Evolutionary conservation across 2,113 vertebrate genomes (phyloP).

Genomic region (Brachionichthys hirsutus): DNA sequence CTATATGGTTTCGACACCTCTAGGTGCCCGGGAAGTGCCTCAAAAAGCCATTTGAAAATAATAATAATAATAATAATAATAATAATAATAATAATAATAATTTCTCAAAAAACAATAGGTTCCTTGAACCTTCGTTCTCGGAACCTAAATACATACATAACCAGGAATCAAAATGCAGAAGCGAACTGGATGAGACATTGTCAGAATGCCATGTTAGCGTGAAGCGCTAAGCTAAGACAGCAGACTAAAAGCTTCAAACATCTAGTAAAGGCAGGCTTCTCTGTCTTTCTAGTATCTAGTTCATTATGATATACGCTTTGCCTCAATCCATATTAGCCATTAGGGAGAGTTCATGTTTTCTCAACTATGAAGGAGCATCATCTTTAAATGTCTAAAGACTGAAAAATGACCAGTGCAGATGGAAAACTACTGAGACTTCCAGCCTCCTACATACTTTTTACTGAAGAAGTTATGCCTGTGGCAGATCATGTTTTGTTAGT

Average conservation of each 20-base stretch:
- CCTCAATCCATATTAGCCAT: conserved; percentile 44
- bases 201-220: too few relatives aligned
- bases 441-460: conserved; percentile 7
- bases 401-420: conserved; percentile 8
- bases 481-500: conserved; percentile 36
- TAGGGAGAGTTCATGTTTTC: conserved; percentile 15
- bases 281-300: not conserved
- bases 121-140: too few relatives aligned
- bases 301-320: conserved; percentile 15
- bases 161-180: too few relatives aligned
- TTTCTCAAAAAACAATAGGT: too few relatives aligned
- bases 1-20: too few relatives aligned
- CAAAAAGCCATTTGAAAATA: too few relatives aligned
- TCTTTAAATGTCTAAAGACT: conserved; percentile 29
- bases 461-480: conserved; percentile 35
- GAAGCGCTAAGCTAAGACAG: too few relatives aligned
- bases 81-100: too few relatives aligned
- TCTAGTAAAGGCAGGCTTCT: conserved; percentile 20
- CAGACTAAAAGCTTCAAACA: conserved; percentile 35
- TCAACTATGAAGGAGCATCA: not conserved
- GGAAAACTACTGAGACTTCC: conserved; percentile 22
- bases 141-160: too few relatives aligned
- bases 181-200: too few relatives aligned
- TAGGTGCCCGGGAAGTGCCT: too few relatives aligned
- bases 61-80: too few relatives aligned